Percentiles rank a stretch among this genome's conserved stretches.
phyloP scores from a whole-genome alignment of 2,113 vertebrate genomes.

The Pimephales promelas region DNA sequence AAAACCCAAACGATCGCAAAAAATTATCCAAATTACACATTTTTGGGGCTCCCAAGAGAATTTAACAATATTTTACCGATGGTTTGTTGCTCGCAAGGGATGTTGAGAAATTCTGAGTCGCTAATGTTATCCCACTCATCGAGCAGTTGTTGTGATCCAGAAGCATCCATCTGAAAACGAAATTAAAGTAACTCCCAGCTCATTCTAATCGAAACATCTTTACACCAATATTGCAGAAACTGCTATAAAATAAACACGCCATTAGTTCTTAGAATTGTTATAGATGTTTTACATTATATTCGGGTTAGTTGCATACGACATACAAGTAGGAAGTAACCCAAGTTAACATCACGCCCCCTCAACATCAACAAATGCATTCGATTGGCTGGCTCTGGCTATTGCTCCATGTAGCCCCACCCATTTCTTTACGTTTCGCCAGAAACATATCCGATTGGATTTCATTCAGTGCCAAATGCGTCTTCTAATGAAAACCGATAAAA shows the following conservation, averaged over 20 bases:
- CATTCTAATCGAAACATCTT: background rate
- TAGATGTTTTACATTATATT: background rate
- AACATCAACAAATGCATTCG: background rate
- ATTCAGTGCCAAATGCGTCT: background rate
- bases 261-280: background rate
- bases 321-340: too few relatives aligned
- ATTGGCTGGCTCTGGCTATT: slow-evolving; percentile 13
- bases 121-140: slow-evolving; percentile 51
- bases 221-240: background rate
- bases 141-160: background rate
- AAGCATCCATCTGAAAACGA: background rate
- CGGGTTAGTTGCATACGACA: background rate
- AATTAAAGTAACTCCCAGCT: background rate
- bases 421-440: background rate
- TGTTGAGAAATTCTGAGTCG: slow-evolving; percentile 54
- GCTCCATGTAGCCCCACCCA: background rate
- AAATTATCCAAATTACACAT: too few relatives aligned
- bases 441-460: background rate
- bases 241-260: background rate
- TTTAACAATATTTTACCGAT: slow-evolving; percentile 21
- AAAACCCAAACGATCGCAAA: background rate
- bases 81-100: slow-evolving; percentile 36
- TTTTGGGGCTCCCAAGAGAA: too few relatives aligned
- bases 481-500: background rate
- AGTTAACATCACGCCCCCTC: background rate